phyloP scores from a whole-genome alignment of 2,888 invertebrate species.

The Alloplasta piceator region DNA sequence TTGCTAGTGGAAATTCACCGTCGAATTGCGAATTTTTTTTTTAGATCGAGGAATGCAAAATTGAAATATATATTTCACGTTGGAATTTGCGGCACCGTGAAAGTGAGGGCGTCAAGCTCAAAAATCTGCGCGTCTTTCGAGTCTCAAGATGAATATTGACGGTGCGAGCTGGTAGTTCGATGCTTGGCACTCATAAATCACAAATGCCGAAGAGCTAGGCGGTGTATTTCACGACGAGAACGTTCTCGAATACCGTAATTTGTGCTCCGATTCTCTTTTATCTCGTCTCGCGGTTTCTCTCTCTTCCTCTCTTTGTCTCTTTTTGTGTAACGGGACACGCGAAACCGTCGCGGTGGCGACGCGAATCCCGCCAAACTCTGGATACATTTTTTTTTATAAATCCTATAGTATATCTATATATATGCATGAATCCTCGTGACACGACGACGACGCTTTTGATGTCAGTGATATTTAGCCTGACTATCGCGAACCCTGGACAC shows the following conservation, averaged over 20 bases:
- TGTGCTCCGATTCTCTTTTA: conserved; percentile 61
- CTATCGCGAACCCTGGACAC: conserved; percentile 60
- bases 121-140: no score
- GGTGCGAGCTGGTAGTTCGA: conserved; percentile 26
- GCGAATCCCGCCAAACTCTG: conserved; percentile 44
- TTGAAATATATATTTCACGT: no score
- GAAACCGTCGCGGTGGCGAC: conserved; percentile 46
- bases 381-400: no score
- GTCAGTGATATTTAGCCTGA: conserved; percentile 57
- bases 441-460: conserved; percentile 58
- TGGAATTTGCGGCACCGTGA: not conserved
- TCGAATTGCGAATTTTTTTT: no score
- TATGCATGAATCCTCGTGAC: conserved; percentile 22
- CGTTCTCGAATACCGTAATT: conserved; percentile 64
- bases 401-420: no score
- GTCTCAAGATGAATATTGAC: not conserved
- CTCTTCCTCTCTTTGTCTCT: not conserved
- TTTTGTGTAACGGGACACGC: conserved; percentile 58
- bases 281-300: not conserved
- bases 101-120: conserved; percentile 38
- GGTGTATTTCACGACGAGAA: conserved; percentile 41
- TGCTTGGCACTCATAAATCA: conserved; percentile 57
- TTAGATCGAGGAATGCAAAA: no score
- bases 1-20: no score
- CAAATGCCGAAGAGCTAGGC: conserved; percentile 53